Evolutionary conservation across 1,140 invertebrate genomes (phyloP).

Genomic region (Polypedilum pembai): DNA sequence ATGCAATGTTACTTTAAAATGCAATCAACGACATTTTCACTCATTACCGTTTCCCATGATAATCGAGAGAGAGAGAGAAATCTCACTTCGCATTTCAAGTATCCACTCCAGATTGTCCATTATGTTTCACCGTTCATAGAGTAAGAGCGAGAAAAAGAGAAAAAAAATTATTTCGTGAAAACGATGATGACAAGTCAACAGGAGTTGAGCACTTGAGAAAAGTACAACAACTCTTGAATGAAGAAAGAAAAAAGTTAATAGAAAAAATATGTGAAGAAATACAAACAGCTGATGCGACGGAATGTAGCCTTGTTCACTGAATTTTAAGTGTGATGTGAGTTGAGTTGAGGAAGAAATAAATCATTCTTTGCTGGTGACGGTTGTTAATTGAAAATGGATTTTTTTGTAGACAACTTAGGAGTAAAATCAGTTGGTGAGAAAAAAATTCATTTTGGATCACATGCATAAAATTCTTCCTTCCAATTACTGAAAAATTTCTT

Average conservation of each 20-base stretch:
- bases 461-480: no score
- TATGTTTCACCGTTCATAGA: not conserved
- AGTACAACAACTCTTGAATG: not conserved
- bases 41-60: not conserved
- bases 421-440: no score
- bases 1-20: not conserved
- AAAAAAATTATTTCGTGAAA: slow-evolving; percentile 6
- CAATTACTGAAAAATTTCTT: no score
- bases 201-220: not conserved
- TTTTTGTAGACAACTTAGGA: no score
- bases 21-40: not conserved
- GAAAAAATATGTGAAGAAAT: not conserved
- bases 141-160: not conserved
- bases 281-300: not conserved
- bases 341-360: not conserved
- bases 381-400: not conserved
- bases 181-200: slow-evolving; percentile 12
- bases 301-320: not conserved
- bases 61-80: not conserved
- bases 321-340: no score
- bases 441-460: no score
- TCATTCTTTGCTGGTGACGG: not conserved
- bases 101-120: not conserved
- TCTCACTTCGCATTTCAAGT: not conserved
- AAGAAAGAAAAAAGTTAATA: not conserved